Evolutionary conservation across 2,797 vertebrate genomes (phyloP), one percentile per base, ranked within the genome.

Genomic region (Ptychadena robeensis): DNA sequence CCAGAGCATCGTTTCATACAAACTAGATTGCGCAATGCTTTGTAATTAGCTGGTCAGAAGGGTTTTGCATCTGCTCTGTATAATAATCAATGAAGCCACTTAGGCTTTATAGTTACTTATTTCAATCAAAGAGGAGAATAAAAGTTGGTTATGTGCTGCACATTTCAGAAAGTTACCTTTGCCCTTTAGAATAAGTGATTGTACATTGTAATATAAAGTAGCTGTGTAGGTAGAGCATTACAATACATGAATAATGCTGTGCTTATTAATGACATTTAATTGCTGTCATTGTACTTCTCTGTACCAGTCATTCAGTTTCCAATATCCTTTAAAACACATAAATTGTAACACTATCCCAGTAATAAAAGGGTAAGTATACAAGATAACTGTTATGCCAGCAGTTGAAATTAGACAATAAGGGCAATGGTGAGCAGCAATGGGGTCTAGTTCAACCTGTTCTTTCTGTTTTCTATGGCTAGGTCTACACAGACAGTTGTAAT

Each of bases 1-100:
- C 48, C n/a, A 66, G 35, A 75, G 72, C 72, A 65, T 80, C 28
- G 65, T 85, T 80, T 80, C 76, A 66, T 80, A 35, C 69, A 44
- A 75, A 38, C 59, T 66, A 53, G 71, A 85, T 69, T 35, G 44
- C 61, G 34, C 75, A 53, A 75, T 72, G 71, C 65, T 75, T 65
- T 75, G 72, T 85, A 85, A 85, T 85, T 80, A 85, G 82, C 78
- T 80, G 82, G 65, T 80, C 72, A 80, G 77, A 31, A 80, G 44
- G 71, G 32, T 37, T 57, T 64, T 69, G 22, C 18, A 69, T 70
- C 69, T 67, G 28, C 27, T 37, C 48, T 40, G 37, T 64, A 31
- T 85, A 80, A 76, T 70, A 80, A 79, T 79, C 76, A 83, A 74
- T 80, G 53, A 44, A 69, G 37, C 65, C 10, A 68, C 65, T 48